phyloP scores from a whole-genome alignment of 2,113 vertebrate genomes.

The Eretmochelys imbricata region DNA sequence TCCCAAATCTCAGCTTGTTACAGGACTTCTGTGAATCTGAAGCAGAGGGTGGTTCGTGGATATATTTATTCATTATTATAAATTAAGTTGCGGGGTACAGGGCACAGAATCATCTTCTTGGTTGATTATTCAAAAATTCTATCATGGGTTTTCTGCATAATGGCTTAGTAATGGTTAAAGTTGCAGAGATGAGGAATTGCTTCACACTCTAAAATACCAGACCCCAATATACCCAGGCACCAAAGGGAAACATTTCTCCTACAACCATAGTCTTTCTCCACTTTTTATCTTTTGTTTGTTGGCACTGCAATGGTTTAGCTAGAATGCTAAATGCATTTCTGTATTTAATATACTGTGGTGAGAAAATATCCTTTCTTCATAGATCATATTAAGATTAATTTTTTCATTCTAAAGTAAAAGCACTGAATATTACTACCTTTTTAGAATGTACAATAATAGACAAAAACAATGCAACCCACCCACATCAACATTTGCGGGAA shows the following conservation, averaged over 20 bases:
- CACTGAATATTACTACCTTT: neutral
- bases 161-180: neutral
- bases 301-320: neutral
- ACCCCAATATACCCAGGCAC: neutral
- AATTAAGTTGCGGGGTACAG: neutral
- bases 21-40: neutral
- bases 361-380: neutral
- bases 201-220: neutral
- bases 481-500: neutral
- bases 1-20: constrained; percentile 52
- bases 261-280: neutral
- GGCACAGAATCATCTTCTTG: neutral
- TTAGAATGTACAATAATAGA: neutral
- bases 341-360: neutral
- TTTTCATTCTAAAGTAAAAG: neutral
- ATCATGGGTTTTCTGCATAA: neutral
- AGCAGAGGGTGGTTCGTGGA: neutral
- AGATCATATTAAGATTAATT: neutral
- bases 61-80: neutral
- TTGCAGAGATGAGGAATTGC: neutral
- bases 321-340: neutral
- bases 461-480: neutral
- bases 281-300: neutral
- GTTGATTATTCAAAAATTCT: neutral
- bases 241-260: neutral